Conservation (phyloP, 2,888 invertebrate genomes). For the Formica aserva region DNA sequence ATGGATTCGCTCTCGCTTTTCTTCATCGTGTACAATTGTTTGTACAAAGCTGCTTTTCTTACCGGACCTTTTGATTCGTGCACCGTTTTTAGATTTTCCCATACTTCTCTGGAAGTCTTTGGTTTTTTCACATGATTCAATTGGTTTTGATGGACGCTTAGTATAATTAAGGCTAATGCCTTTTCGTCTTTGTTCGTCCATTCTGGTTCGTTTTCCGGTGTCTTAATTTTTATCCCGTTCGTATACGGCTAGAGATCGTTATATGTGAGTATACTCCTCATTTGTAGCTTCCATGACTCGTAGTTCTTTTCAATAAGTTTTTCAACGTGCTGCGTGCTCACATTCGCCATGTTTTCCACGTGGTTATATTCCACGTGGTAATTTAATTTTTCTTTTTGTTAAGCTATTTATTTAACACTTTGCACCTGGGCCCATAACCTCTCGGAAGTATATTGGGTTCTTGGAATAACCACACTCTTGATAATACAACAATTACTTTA, state of each 20-base stretch:
- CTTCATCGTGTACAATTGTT: not conserved
- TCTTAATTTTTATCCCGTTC: not conserved
- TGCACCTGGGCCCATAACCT: too few relatives aligned
- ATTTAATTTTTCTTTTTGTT: too few relatives aligned
- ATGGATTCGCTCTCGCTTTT: too few relatives aligned
- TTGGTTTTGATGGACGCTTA: not conserved
- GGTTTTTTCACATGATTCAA: conserved; percentile 7
- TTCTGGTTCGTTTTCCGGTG: not conserved
- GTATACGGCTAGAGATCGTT: conserved; percentile 5
- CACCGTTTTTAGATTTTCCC: not conserved
- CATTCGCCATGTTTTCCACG: too few relatives aligned
- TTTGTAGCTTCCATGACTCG: not conserved
- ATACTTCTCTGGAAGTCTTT: not conserved
- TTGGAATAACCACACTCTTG: too few relatives aligned
- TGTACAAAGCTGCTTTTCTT: not conserved
- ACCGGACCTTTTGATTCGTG: conserved; percentile 8
- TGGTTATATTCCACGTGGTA: too few relatives aligned
- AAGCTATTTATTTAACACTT: too few relatives aligned
- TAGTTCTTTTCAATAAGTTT: not conserved
- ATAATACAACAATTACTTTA: too few relatives aligned
- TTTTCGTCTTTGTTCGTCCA: conserved; percentile 19
- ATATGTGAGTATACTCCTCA: not conserved
- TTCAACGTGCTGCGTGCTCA: too few relatives aligned
- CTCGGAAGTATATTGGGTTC: too few relatives aligned
- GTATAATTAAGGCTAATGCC: not conserved